Conservation (phyloP, 2,797 vertebrate species). For the Muscicapa striata region DNA sequence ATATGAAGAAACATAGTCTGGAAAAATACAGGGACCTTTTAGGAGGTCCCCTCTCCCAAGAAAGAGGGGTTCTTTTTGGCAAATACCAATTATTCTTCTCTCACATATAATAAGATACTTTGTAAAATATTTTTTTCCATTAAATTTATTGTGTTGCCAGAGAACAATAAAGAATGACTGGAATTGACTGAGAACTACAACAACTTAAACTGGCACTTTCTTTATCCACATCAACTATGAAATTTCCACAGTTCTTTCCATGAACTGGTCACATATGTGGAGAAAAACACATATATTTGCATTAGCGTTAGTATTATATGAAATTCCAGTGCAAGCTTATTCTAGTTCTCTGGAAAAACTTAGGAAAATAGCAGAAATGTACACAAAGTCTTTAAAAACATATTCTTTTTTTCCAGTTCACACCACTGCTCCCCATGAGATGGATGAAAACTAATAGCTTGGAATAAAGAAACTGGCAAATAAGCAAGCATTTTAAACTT, state of each 20-base stretch:
- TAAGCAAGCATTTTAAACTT: background rate
- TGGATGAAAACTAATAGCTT: background rate
- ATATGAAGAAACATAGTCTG: background rate
- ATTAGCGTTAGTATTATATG: background rate
- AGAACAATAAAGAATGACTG: background rate
- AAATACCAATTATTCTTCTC: background rate
- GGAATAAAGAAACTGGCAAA: background rate
- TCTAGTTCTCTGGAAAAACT: background rate
- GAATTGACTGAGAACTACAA: background rate
- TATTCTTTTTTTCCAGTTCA: background rate
- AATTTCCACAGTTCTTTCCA: background rate
- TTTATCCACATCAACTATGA: background rate
- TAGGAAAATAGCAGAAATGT: background rate
- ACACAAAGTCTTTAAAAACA: background rate
- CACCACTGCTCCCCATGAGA: background rate
- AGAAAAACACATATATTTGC: background rate
- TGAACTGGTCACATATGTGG: background rate
- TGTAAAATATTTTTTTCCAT: background rate
- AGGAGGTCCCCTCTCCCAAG: too few species aligned
- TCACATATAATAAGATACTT: background rate
- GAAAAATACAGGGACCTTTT: background rate
- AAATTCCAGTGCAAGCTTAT: background rate
- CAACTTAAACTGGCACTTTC: background rate
- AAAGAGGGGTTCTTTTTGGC: background rate
- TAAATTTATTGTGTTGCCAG: background rate